These are phyloP conservation scores for Triplophysa tibetana DNA, from an alignment of 2,113 vertebrate genomes.

Conservation along the genomic window DNA sequence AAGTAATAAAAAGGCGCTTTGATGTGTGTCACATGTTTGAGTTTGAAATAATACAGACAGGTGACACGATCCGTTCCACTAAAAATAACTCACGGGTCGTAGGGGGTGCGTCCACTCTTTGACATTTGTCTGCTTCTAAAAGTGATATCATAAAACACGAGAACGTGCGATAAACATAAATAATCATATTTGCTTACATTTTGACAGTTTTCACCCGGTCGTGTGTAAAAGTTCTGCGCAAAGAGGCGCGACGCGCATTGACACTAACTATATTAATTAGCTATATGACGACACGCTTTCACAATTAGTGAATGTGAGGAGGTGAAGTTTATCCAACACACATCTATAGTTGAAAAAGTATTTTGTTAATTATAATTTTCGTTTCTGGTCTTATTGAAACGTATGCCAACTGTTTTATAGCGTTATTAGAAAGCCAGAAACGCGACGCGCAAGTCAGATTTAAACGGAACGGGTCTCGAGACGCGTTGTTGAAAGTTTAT, in stretches of 20 bases:
- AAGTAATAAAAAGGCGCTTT: neutral
- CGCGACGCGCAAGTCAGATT: no score
- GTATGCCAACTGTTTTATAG: neutral
- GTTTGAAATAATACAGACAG: constrained; percentile 4
- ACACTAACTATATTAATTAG: no score
- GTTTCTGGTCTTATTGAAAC: neutral
- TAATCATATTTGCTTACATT: neutral
- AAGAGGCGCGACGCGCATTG: no score
- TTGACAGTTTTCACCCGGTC: neutral
- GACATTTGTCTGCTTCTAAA: neutral
- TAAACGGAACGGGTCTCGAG: neutral
- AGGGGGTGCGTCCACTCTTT: neutral
- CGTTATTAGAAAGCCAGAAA: no score
- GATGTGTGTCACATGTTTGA: neutral
- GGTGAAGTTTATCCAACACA: neutral
- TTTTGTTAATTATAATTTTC: neutral
- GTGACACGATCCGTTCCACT: constrained; percentile 9
- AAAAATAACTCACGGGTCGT: constrained; percentile 13
- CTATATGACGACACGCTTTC: no score
- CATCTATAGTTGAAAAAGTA: neutral
- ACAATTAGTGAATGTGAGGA: no score
- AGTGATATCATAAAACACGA: neutral
- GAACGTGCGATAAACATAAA: neutral
- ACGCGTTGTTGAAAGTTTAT: no score
- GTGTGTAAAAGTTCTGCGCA: no score